Evolutionary conservation across 2,113 vertebrate species (phyloP), one percentile per base, ranked within the genome.

Genomic region (Cyprinodon tularosa): DNA sequence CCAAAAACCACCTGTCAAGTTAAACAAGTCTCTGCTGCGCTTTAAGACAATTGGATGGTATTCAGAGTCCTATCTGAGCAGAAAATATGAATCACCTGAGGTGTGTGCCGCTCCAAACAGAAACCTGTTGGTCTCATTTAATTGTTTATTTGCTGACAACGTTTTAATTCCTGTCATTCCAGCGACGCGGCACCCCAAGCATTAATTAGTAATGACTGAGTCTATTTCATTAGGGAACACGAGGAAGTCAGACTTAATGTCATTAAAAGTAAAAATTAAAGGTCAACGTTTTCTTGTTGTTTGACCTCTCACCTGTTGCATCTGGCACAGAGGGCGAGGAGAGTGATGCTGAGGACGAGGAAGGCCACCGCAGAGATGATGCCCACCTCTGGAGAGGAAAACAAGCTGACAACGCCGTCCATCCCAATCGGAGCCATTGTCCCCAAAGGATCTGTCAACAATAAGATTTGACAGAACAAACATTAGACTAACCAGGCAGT

Each of bases 361-460:
- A 94, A 91, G 59, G 86, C 60, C 0, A 89, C 1, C 1, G 85
- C 63, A 45, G 90, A 93, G 79, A 92, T 66, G 63, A 92, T 37
- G 53, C 75, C 85, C 65, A 90, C 72, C 64, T 90, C 91, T 29
- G 87, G 72, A 12, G 91, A 86, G 4, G 84, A 79, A 72, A 87
- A 62, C 80, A 69, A 83, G 3, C 67, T 78, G 74, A 86, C 3
- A 57, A 40, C 50, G 17, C 10, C 29, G 10, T 74, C 77, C 77
- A 62, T 59, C 4, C 73, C 82, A 4, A 91, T 3, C 15, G 85
- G 86, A 88, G 93, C 91, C 92, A 94, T 94, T 12, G 67, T 81
- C 53, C 44, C 61, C 44, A 45, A 2, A 37, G 42, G 40, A 45
- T 84, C 83, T 90, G 39, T 45, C 4, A 42, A 47, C 14, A 44